A percentile compares a stretch with the other conserved stretches of the same genome.
Conservation (phyloP, 2,113 vertebrate species). For the Camelus dromedarius region DNA sequence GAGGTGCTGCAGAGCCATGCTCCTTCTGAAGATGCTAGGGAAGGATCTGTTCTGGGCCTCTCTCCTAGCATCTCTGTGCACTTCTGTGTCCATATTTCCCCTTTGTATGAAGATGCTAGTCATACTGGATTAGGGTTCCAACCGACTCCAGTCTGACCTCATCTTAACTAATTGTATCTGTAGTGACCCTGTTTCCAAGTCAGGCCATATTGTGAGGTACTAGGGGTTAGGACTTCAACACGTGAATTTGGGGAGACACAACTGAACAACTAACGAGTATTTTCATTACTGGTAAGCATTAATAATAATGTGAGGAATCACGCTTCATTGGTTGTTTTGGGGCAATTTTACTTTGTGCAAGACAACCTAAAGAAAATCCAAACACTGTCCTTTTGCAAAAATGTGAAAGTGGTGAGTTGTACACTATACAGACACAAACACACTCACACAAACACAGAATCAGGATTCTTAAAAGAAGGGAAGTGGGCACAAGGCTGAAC, state of each 20-base stretch:
- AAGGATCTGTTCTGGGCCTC: not conserved
- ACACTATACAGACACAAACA: not conserved
- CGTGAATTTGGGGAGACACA: not conserved
- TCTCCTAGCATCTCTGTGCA: not conserved
- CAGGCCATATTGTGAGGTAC: not conserved
- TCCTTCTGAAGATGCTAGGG: not conserved
- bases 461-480: not conserved
- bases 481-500: not conserved
- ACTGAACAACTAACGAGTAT: not conserved
- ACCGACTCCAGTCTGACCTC: not conserved
- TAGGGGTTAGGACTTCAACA: not conserved
- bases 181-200: not conserved
- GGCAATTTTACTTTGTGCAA: not conserved
- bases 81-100: not conserved
- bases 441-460: not conserved
- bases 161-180: not conserved
- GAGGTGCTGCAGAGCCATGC: not conserved
- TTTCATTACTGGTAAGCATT: not conserved
- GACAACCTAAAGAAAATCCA: not conserved
- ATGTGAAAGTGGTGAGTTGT: not conserved
- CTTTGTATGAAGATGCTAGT: not conserved
- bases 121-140: not conserved
- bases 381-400: not conserved
- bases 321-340: not conserved
- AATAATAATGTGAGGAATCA: not conserved